Evolutionary conservation across 30 jellyfish, hydroid and myxozoan species (phyloP), one percentile per base, ranked within the genome.

Genomic region (Aurelia aurita): DNA sequence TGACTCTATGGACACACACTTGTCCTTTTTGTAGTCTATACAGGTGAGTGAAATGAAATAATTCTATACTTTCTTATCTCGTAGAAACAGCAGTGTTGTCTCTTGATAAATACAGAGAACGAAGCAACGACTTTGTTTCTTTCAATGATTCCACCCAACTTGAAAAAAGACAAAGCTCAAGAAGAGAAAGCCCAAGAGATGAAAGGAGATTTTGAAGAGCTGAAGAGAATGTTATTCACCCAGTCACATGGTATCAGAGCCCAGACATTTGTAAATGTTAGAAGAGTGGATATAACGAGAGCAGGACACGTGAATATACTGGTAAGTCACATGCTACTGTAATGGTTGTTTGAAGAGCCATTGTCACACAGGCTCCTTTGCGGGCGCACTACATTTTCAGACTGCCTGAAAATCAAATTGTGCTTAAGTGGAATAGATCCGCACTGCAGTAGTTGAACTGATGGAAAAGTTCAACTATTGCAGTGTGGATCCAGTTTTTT

Each of bases 41-140:
- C 7, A 0, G 0, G 51, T 1, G 1, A 8, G 16, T 5, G 12
- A 39, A 6, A 6, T 39, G 51, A 39, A 5, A 5, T 39, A 1
- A 39, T 39, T 10, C 12, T 58, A 0, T 0, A 5, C 14, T 6
- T 69, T 3, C 65, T 59, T 25, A 21, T 15, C 26, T 31, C 27
- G 5, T 34, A 81, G 91, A 64, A 67, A 47, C 28, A 51, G 13
- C 84, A 81, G 43, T 66, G 91, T 84, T 55, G 63, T 46, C 78
- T 81, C 34, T 49, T 81, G 13, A 83, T 43, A 20, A 68, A 1
- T 31, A 46, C 85, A n/a, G 60, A 66, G 60, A 21, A 20, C 1
- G 79, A 55, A 23, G 35, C 84, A 16, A 15, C 68, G 13, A 51
- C 23, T 31, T 32, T 81, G 27, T 55, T 81, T 63, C 68, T 67